A percentile compares a stretch with the other conserved stretches of the same genome.
phyloP scores from a whole-genome alignment of 1,140 invertebrate species.

The Cotesia glomerata region DNA sequence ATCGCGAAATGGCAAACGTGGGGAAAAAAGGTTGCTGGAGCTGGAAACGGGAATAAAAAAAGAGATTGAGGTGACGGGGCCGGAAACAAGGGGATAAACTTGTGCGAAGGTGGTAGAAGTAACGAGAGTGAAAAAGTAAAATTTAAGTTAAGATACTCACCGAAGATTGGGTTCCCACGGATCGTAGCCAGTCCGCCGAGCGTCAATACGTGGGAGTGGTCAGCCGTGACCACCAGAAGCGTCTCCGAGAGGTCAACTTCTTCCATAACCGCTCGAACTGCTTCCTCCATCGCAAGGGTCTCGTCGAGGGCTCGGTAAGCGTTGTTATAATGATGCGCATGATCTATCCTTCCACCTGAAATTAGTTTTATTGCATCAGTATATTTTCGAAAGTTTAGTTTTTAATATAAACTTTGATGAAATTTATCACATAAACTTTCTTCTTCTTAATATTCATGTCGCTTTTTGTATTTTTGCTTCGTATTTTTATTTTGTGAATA shows the following conservation, averaged over 20 bases:
- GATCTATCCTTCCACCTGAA: constrained; percentile 81
- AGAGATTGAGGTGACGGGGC: neutral
- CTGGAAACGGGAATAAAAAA: neutral
- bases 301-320: constrained; percentile 80
- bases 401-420: no score
- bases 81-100: neutral
- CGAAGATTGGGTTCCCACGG: constrained; percentile 72
- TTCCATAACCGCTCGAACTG: constrained; percentile 71
- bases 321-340: constrained; percentile 83
- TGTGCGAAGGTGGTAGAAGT: neutral
- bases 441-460: neutral
- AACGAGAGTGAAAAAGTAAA: constrained; percentile 6
- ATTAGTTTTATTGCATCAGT: constrained; percentile 1
- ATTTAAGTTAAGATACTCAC: constrained; percentile 52
- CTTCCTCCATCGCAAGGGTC: constrained; percentile 77
- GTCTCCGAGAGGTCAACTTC: constrained; percentile 76
- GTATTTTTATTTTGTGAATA: no score
- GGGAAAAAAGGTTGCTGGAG: neutral
- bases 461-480: no score
- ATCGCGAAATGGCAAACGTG: constrained; percentile 23
- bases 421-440: no score
- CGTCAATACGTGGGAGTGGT: constrained; percentile 83
- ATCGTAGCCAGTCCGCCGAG: constrained; percentile 75
- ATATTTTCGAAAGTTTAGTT: no score
- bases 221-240: constrained; percentile 79